Conservation (phyloP, 2,113 vertebrate genomes). For the Sarotherodon lohbergeri region DNA sequence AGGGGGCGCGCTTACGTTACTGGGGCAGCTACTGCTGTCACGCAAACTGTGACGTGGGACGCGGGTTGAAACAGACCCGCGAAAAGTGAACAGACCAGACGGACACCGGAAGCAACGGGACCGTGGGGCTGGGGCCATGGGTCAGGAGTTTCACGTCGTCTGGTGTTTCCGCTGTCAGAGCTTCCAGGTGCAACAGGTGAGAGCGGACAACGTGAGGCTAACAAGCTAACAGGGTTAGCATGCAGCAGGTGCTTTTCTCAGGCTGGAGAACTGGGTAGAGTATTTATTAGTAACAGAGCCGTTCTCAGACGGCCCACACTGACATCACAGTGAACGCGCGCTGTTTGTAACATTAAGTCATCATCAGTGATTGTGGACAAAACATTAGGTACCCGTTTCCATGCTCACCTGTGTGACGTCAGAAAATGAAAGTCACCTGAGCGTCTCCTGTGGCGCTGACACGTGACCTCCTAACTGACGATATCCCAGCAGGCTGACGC, state of each 20-base stretch:
- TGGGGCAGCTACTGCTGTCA: neutral
- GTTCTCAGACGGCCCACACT: neutral
- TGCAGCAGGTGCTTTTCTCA: neutral
- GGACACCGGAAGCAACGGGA: neutral
- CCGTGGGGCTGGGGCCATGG: conserved; percentile 1
- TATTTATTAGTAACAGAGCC: neutral
- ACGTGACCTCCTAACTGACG: neutral
- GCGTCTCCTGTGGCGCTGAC: neutral
- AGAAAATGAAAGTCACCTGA: neutral
- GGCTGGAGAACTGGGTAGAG: neutral
- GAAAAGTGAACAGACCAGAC: neutral
- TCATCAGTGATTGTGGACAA: neutral
- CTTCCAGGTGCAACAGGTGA: conserved; percentile 61
- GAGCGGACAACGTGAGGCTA: neutral
- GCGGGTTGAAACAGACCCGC: neutral
- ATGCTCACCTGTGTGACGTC: neutral
- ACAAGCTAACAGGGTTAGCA: neutral
- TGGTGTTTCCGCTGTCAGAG: conserved; percentile 40
- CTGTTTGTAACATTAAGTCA: neutral
- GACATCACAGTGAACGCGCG: neutral
- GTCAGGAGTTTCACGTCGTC: conserved; percentile 50
- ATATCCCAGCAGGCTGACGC: neutral
- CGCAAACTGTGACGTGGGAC: neutral
- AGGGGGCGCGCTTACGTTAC: neutral
- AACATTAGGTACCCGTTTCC: neutral